Evolutionary conservation across 2,113 vertebrate species (phyloP), one percentile per base, ranked within the genome.

Genomic region (Naja naja): DNA sequence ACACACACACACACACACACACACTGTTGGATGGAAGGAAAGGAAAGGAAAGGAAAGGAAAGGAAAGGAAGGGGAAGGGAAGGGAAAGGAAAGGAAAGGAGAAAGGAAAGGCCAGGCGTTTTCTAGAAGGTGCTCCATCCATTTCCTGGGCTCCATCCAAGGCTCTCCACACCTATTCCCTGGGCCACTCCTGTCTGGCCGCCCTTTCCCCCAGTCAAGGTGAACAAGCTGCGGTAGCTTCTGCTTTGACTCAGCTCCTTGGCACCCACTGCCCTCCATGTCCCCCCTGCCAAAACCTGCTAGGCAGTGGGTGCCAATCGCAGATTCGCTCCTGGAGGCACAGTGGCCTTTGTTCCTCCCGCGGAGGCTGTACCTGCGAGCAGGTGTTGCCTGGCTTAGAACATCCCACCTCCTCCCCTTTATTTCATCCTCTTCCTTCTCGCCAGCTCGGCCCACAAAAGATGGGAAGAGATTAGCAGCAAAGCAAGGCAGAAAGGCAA

Each of bases 181-280:
- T 12, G 2, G 43, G 39, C 43, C 87, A 39, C 88, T 86, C 88
- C 88, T 60, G 64, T 9, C 16, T 34, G 6, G 9, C 43, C 20
- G 88, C 92, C 92, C 88, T 93, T 93, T 93, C n/a, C 88, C 58
- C 69, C 30, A 93, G 43, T 86, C 69, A 7, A 49, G 54, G 43
- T n/a, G 10, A 58, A 92, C 45, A 27, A 34, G 30, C 9, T 55
- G 3, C 20, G 2, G 30, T 8, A 53, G 23, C 45, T 20, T 69
- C n/a, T 11, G 87, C 45, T 5, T 23, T 30, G 87, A 92, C 54
- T 52, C 91, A 47, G 14, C 87, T 2, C 34, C 88, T 85, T 49
- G 64, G 88, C 69, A 22, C 69, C 5, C 23, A 18, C 27, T 47
- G 69, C 69, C 53, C 7, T 23, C n/a, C 54, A 16, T 52, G 39